Evolutionary conservation across 2,113 vertebrate genomes (phyloP).

Genomic region (Nycticryphes semicollaris): DNA sequence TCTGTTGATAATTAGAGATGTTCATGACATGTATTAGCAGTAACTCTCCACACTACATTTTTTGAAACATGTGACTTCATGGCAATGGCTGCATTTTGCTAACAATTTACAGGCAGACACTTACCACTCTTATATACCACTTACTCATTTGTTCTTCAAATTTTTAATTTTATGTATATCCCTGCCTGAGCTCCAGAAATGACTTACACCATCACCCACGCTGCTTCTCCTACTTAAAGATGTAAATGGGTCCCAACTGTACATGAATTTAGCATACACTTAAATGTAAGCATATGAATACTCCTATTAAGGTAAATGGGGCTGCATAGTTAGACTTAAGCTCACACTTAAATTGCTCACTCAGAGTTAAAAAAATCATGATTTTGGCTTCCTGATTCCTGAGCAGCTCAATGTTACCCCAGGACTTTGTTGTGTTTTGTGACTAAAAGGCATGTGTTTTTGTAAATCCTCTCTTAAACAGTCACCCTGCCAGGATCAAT

Average conservation of each 20-base stretch:
- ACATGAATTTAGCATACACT: constrained; percentile 10
- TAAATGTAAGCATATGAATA: neutral
- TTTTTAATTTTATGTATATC: constrained; percentile 3
- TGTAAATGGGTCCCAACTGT: constrained; percentile 11
- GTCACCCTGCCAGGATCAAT: neutral
- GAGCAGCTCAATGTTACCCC: neutral
- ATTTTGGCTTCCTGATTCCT: neutral
- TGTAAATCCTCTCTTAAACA: neutral
- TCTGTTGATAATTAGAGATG: constrained; percentile 31
- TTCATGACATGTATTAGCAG: constrained; percentile 9
- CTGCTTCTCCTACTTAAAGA: constrained; percentile 22
- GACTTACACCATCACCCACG: constrained; percentile 26
- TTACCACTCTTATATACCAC: neutral
- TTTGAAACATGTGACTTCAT: neutral
- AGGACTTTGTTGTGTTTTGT: neutral
- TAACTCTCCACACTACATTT: neutral
- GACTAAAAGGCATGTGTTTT: neutral
- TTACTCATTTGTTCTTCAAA: constrained; percentile 5
- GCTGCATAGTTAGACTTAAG: neutral
- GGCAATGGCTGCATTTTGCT: neutral
- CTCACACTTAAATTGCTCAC: neutral
- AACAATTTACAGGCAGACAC: constrained; percentile 19
- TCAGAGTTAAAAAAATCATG: neutral
- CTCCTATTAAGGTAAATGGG: constrained; percentile 6
- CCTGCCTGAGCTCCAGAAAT: constrained; percentile 14